Base-by-base conservation (phyloP, 1,140 invertebrate species). In the Neodiprion pinetum region DNA sequence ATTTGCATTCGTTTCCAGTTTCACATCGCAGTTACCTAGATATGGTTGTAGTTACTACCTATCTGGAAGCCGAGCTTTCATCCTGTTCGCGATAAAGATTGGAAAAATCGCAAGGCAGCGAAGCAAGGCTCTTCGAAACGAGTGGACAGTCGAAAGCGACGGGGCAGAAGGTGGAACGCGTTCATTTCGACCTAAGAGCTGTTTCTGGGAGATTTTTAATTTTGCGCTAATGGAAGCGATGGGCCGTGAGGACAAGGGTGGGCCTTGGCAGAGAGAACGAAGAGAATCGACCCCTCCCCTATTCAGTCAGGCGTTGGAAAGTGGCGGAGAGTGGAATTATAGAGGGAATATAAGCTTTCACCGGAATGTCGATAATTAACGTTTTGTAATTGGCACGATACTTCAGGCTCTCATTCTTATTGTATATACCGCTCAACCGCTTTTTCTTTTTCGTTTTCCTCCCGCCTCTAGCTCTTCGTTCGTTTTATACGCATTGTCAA, bases 341-440 rank as follows among this genome's bases (percentile, higher is more conserved):
- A 61, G 11, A 61, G 53, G 7, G 53, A 61, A 61, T 40, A 40
- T 61, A 61, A 61, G 53, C 53, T 61, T 61, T 61, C n/a, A 17
- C 53, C 5, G 53, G 8, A 61, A 61, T 61, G 53, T 61, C 53
- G 53, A 61, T 61, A 61, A 61, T 61, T 61, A 61, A 61, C 53
- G 53, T 61, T 17, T 61, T 61, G 53, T 61, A 61, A 61, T 61
- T 61, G 53, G 53, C 53, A 61, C n/a, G 53, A 7, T 61, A 61
- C 53, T 61, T 61, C 53, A 61, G 53, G 28, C 28, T 40, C 28
- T 61, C 53, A 61, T 7, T 61, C 53, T 17, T 9, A 12, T 61
- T 40, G 28, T 40, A 40, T 1, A 40, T 40, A 40, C 28, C 28
- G 5, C 1, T 40, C 28, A 5, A 40, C 2, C 28, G 28, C 5